Conservation (phyloP, 2,113 vertebrate genomes). For the Chaenocephalus aceratus region DNA sequence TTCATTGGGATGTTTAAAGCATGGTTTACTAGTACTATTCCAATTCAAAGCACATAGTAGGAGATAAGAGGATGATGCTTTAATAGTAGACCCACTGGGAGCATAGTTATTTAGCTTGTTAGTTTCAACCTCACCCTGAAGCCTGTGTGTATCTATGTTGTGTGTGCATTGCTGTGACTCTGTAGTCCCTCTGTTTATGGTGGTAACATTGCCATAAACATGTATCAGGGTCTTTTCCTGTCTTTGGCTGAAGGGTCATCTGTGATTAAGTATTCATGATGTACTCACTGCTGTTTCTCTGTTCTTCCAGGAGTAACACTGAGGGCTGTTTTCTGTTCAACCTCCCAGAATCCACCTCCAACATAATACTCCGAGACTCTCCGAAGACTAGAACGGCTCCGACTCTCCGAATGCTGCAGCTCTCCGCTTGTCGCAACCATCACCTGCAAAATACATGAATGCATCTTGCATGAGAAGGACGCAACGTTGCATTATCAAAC, state of each 20-base stretch:
- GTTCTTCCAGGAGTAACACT: constrained; percentile 87
- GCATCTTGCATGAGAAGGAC: constrained; percentile 93
- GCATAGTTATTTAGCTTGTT: not conserved
- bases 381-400: constrained; percentile 62
- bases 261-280: constrained; percentile 18
- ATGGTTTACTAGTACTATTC: not conserved
- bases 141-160: constrained; percentile 51
- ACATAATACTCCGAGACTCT: constrained; percentile 57
- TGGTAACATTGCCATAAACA: not conserved
- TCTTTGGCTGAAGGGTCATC: constrained; percentile 9
- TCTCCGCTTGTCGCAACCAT: constrained; percentile 86
- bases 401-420: constrained; percentile 84
- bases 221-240: constrained; percentile 3
- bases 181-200: not conserved
- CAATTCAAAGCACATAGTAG: not conserved
- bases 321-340: constrained; percentile 81
- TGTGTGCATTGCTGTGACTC: constrained; percentile 2
- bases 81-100: not conserved
- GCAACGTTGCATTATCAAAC: constrained; percentile 83
- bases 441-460: constrained; percentile 78
- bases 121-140: not conserved
- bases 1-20: not conserved
- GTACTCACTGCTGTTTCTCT: constrained; percentile 67
- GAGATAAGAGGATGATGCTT: not conserved
- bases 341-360: constrained; percentile 80